These are phyloP conservation scores for Myiotriccus ornatus DNA, from an alignment of 2,797 vertebrate species.

Conservation along the genomic window DNA sequence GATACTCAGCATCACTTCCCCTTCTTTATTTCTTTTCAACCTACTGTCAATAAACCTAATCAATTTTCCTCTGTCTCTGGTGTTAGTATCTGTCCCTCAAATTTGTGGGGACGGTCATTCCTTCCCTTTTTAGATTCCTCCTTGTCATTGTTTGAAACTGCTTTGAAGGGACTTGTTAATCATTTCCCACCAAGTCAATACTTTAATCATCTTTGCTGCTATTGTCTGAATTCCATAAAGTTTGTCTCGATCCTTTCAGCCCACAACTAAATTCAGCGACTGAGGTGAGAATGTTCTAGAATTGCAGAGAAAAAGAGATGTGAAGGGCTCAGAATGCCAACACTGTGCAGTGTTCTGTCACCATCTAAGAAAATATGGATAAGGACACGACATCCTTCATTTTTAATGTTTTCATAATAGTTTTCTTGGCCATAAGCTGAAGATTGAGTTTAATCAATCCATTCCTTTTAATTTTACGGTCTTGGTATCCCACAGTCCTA, in stretches of 20 bases:
- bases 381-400: neutral
- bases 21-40: slow-evolving; percentile 21
- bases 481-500: neutral
- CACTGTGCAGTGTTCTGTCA: neutral
- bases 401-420: neutral
- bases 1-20: neutral
- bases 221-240: neutral
- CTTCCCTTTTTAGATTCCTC: neutral
- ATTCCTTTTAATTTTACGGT: neutral
- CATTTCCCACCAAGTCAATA: neutral
- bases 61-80: neutral
- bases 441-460: slow-evolving; percentile 2
- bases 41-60: slow-evolving; percentile 12
- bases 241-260: neutral
- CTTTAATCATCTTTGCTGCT: neutral
- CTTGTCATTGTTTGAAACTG: neutral
- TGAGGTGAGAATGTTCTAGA: neutral
- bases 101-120: neutral
- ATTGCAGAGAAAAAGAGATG: neutral
- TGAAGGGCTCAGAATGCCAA: neutral
- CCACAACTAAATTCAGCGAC: neutral
- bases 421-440: slow-evolving; percentile 9
- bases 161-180: neutral
- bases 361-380: neutral
- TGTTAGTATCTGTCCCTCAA: neutral